Percentiles rank a stretch among this genome's conserved stretches.
These are phyloP conservation scores for Corvus cornix DNA, from an alignment of 2,113 vertebrate genomes.

Conservation along the genomic window DNA sequence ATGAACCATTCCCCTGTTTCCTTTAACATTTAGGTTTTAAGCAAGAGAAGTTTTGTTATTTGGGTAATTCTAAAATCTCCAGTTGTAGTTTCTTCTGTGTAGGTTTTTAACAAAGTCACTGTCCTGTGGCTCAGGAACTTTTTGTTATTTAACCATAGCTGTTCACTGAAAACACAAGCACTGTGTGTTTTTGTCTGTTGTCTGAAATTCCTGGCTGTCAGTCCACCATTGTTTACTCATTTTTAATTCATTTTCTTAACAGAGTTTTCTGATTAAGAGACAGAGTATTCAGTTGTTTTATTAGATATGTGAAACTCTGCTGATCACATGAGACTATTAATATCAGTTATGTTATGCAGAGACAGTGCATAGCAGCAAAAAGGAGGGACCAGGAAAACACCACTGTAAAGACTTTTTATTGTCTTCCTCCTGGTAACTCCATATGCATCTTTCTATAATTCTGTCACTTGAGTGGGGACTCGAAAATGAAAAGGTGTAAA, in stretches of 20 bases:
- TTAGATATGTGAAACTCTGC: neutral
- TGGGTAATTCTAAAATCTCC: neutral
- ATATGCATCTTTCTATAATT: neutral
- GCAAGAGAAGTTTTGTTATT: neutral
- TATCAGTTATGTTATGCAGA: neutral
- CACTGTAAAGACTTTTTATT: neutral
- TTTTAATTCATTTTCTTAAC: neutral
- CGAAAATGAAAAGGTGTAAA: neutral
- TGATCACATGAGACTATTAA: neutral
- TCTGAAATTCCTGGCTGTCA: neutral
- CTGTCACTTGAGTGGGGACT: neutral
- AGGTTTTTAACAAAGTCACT: neutral
- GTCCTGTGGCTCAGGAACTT: neutral
- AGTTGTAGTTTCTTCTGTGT: neutral
- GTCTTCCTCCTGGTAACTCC: neutral
- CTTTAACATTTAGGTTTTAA: neutral
- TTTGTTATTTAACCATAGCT: neutral
- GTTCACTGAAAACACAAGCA: neutral
- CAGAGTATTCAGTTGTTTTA: neutral
- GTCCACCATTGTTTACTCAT: neutral
- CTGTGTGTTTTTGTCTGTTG: neutral
- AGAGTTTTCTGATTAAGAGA: neutral
- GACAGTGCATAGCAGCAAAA: neutral
- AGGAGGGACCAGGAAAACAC: neutral
- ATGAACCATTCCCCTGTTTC: neutral